Conservation (phyloP, 2,113 vertebrate genomes). For the Chaetodon auriga region DNA sequence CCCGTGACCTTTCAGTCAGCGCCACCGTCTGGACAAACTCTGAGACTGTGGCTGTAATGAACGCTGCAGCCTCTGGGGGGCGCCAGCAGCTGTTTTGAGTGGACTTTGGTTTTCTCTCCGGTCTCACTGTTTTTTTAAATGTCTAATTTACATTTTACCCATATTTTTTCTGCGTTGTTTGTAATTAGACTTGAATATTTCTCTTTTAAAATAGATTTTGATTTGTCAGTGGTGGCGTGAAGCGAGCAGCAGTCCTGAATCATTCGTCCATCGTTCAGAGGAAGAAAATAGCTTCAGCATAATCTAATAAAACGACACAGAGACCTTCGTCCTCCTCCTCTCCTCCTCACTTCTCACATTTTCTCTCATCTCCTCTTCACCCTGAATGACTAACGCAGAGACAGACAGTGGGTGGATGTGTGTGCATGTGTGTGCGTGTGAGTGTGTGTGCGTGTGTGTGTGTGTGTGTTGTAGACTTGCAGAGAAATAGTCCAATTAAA, state of each 20-base stretch:
- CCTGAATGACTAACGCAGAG: constrained; percentile 50
- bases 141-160: background rate
- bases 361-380: constrained; percentile 30
- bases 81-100: no score
- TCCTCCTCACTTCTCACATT: constrained; percentile 40
- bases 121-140: background rate
- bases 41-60: no score
- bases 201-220: background rate
- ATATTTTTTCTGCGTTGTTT: no score
- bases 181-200: background rate
- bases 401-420: constrained; percentile 52
- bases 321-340: constrained; percentile 7
- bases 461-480: background rate
- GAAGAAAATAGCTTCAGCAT: background rate
- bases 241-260: background rate
- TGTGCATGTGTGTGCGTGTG: background rate
- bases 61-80: no score
- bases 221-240: background rate
- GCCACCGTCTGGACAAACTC: no score
- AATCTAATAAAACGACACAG: background rate
- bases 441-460: constrained; percentile 10
- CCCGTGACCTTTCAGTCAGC: no score
- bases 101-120: no score
- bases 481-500: constrained; percentile 16
- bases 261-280: background rate